These are phyloP conservation scores for Augochlora pura DNA, from an alignment of 1,140 invertebrate genomes.

Conservation along the genomic window DNA sequence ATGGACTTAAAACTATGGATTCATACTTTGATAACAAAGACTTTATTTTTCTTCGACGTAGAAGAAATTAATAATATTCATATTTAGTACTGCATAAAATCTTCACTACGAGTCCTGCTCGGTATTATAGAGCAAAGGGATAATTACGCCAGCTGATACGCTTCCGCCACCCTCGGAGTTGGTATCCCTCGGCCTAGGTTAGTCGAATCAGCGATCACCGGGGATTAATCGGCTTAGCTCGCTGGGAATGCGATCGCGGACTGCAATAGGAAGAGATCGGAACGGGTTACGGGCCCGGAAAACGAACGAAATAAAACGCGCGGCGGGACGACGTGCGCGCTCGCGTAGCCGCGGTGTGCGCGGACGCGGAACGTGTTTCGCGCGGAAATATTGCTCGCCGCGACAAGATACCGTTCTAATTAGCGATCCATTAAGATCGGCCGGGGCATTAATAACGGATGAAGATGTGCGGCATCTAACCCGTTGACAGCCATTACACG, in stretches of 20 bases:
- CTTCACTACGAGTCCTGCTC: too few species aligned
- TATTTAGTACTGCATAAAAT: too few species aligned
- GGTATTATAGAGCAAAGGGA: too few species aligned
- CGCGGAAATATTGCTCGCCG: background rate
- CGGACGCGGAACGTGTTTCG: background rate
- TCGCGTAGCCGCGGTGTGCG: background rate
- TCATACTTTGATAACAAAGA: too few species aligned
- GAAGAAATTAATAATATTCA: too few species aligned
- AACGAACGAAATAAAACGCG: background rate
- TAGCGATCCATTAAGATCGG: slow-evolving; percentile 41
- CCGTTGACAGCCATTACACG: slow-evolving; percentile 66
- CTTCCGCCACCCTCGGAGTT: too few species aligned
- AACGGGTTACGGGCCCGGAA: background rate
- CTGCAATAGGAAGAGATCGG: background rate
- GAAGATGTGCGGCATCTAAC: slow-evolving; percentile 68
- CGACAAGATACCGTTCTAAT: slow-evolving; percentile 26
- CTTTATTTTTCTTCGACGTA: too few species aligned
- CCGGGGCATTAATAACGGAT: slow-evolving; percentile 62
- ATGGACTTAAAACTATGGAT: too few species aligned
- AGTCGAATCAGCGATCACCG: background rate
- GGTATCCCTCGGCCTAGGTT: background rate
- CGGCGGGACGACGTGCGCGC: too few species aligned
- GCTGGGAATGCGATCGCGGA: background rate
- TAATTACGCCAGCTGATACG: too few species aligned
- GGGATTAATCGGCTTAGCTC: background rate